Conservation (phyloP, 1,140 invertebrate genomes). For the Ganaspis sp. region DNA sequence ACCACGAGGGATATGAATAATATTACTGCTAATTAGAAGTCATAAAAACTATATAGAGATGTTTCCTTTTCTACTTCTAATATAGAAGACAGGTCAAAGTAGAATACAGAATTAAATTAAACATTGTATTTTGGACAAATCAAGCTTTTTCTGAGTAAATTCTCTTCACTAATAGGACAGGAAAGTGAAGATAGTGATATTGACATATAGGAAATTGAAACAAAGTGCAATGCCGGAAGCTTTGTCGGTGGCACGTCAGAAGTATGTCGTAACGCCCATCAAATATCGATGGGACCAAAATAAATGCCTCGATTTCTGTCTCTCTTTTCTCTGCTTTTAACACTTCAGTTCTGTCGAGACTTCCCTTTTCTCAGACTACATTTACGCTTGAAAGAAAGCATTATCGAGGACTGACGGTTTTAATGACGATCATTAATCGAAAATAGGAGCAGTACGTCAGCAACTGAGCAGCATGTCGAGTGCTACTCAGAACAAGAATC, state of each 20-base stretch:
- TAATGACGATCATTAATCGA: conserved; percentile 21
- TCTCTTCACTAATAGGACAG: not conserved
- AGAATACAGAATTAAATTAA: too few species aligned
- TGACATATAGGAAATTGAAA: conserved; percentile 37
- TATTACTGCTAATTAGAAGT: too few species aligned
- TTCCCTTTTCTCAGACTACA: not conserved
- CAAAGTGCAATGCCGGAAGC: conserved; percentile 41
- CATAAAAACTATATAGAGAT: too few species aligned
- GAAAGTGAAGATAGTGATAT: conserved; percentile 15
- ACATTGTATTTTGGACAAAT: too few species aligned
- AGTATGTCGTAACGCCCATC: conserved; percentile 27
- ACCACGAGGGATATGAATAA: too few species aligned
- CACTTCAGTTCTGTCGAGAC: not conserved
- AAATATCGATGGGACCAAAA: conserved; percentile 46
- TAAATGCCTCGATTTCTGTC: not conserved
- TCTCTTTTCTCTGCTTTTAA: not conserved
- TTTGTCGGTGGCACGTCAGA: conserved; percentile 35
- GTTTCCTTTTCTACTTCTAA: too few species aligned
- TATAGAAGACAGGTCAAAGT: too few species aligned
- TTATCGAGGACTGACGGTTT: not conserved
- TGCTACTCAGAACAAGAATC: not conserved
- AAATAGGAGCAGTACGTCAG: conserved; percentile 11
- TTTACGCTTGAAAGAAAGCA: not conserved
- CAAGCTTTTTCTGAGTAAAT: not conserved
- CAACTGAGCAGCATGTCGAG: conserved; percentile 6